phyloP scores from a whole-genome alignment of 2,113 vertebrate genomes.

The Pterophyllum scalare region DNA sequence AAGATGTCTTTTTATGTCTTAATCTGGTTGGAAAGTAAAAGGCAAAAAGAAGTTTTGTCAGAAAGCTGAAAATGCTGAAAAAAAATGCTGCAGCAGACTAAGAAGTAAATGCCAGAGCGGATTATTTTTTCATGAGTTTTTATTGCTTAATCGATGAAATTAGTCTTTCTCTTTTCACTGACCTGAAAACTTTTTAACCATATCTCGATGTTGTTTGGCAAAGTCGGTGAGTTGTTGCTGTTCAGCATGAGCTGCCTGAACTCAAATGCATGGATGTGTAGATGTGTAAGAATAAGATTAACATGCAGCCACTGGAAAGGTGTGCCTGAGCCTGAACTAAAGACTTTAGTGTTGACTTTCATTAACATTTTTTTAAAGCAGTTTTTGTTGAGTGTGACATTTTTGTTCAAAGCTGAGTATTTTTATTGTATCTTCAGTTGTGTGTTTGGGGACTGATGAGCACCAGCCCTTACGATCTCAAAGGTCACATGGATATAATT shows the following conservation, averaged over 20 bases:
- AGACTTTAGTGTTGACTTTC: not conserved
- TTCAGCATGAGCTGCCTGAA: not conserved
- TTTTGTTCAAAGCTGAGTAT: not conserved
- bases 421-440: not conserved
- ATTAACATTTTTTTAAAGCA: not conserved
- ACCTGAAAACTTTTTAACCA: not conserved
- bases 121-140: not conserved
- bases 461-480: not conserved
- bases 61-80: not conserved
- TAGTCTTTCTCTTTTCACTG: not conserved
- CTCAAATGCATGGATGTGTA: too few relatives aligned
- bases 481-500: not conserved
- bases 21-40: not conserved
- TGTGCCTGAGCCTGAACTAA: not conserved
- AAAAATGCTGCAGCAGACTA: not conserved
- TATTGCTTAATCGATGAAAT: not conserved
- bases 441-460: not conserved
- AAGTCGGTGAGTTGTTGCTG: not conserved
- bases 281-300: not conserved
- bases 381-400: not conserved
- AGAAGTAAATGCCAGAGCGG: not conserved
- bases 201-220: not conserved
- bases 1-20: not conserved
- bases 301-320: accelerated
- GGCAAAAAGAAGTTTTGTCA: not conserved